Evolutionary conservation across 2,797 vertebrate genomes (phyloP).

Genomic region (Hydrocynus forskahlii): DNA sequence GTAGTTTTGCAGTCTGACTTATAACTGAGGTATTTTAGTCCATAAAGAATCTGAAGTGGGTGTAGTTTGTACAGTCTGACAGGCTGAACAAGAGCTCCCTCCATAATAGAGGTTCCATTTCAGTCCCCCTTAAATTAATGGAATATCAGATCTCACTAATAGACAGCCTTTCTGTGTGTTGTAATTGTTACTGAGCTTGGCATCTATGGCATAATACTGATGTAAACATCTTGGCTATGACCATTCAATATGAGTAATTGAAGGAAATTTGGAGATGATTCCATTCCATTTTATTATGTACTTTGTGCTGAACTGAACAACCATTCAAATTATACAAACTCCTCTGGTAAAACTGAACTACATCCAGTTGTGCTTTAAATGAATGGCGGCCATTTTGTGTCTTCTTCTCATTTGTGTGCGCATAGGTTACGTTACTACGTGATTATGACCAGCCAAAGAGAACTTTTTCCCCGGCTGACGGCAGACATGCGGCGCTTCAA

Average conservation of each 20-base stretch:
- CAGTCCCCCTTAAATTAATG: no score
- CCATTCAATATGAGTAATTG: neutral
- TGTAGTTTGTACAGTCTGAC: no score
- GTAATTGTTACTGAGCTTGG: neutral
- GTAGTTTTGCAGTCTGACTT: no score
- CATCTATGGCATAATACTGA: neutral
- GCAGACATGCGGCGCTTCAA: conserved; percentile 94
- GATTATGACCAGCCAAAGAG: conserved; percentile 97
- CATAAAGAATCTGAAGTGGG: no score
- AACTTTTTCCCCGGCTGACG: conserved; percentile 94
- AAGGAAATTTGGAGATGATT: neutral
- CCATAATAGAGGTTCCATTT: neutral
- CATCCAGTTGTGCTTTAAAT: neutral
- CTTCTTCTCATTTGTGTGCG: conserved; percentile 6
- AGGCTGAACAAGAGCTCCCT: no score
- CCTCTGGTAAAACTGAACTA: neutral
- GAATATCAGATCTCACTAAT: neutral
- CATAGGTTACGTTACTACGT: conserved; percentile 90
- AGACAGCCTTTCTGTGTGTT: neutral
- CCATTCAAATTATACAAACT: neutral
- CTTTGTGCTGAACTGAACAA: neutral
- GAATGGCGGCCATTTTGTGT: neutral
- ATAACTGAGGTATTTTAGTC: no score
- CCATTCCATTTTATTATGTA: neutral
- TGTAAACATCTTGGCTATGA: neutral